Base-by-base conservation (phyloP, 1,140 invertebrate species). In the Sitobion miscanthi region DNA sequence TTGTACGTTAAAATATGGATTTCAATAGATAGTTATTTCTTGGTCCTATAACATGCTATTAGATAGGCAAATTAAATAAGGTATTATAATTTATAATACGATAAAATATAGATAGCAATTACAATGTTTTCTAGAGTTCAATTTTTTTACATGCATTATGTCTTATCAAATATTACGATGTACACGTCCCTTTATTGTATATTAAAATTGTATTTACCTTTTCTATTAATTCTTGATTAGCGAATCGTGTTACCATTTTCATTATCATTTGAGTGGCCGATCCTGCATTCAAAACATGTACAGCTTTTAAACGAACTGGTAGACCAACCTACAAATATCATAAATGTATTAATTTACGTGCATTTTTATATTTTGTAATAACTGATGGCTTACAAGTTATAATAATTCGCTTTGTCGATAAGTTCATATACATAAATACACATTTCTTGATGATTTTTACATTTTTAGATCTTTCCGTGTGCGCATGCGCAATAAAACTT, bases 281-380 rank as follows among this genome's bases (percentile, higher is more conserved):
- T 83, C 90, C 90, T 5, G 45, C 14, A 77, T 92, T 92, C 8
- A 92, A 49, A 38, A 92, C 17, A 17, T 92, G 90, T 38, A 92
- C 7, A 21, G 42, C 14, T 38, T 92, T 92, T 52, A 92, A 52
- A 52, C 90, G 90, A 38, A 92, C 1, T 38, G 69, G 90, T 38
- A 92, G 21, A 25, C 45, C 90, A 21, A n/a, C 7, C 90, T 92
- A 52, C 49, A 92, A 92, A 92, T 17, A 45, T 45, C 4, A 90
- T 45, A 42, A 30, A 45, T 30, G 1, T 69, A 47, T 45, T 45
- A 25, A 1, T 5, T 42, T 25, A 23, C 2, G 23, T 30, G 23
- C 2, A n/a, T 77, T n/a, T 77, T 77, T n/a, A 5, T n/a, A 4
- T 77, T 77, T n/a, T 77, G 3, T 77, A 77, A n/a, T n/a, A 77